Percentiles rank a stretch among this genome's conserved stretches.
phyloP scores from a whole-genome alignment of 2,797 vertebrate genomes.

The Cygnus olor region DNA sequence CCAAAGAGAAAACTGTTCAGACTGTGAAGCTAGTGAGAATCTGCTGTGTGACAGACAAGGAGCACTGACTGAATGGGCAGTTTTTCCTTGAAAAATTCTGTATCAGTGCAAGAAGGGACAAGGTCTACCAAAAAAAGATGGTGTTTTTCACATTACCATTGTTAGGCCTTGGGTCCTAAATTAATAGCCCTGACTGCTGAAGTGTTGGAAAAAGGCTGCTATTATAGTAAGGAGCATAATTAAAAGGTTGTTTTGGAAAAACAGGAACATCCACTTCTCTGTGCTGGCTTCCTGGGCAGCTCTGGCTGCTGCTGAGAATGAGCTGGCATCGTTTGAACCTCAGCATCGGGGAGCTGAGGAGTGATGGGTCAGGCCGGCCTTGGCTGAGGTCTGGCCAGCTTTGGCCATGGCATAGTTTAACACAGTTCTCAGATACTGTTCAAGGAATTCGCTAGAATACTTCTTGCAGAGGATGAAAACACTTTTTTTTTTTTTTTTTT shows the following conservation, averaged over 20 bases:
- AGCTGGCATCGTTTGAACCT: neutral
- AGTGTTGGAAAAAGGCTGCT: conserved; percentile 24
- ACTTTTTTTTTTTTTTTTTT: neutral
- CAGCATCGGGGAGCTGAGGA: neutral
- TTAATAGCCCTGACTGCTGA: conserved; percentile 8
- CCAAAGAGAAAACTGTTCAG: neutral
- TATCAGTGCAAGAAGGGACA: neutral
- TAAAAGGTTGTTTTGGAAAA: conserved; percentile 45
- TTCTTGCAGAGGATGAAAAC: neutral
- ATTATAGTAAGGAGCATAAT: conserved; percentile 28
- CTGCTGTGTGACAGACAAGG: neutral
- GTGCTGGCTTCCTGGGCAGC: neutral
- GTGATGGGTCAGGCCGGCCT: neutral
- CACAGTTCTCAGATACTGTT: neutral
- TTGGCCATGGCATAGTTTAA: neutral
- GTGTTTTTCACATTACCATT: neutral
- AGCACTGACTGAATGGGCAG: fast-evolving
- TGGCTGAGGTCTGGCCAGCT: neutral
- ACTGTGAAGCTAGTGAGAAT: neutral
- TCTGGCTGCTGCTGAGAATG: neutral
- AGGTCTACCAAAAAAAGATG: neutral
- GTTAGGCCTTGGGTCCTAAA: neutral
- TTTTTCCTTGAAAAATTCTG: neutral
- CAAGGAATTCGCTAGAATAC: neutral
- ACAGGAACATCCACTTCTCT: conserved; percentile 40